Evolutionary conservation across 1,140 invertebrate species (phyloP).

Genomic region (Andricus grossulariae): DNA sequence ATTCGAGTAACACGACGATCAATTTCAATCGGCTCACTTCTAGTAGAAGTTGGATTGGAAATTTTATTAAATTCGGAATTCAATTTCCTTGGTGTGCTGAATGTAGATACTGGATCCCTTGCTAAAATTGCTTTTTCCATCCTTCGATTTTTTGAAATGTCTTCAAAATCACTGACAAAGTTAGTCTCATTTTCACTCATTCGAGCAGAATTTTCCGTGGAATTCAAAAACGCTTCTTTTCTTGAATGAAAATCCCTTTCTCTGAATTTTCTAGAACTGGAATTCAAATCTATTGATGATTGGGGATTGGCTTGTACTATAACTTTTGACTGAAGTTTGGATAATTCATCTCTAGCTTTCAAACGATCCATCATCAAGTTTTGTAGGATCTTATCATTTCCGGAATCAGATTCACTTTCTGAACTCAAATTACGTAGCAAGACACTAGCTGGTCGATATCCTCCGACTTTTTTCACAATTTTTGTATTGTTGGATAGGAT

Average conservation of each 20-base stretch:
- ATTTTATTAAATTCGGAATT: neutral
- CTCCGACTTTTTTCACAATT: conserved; percentile 26
- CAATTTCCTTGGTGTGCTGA: conserved; percentile 3
- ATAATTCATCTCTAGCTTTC: neutral
- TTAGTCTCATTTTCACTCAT: neutral
- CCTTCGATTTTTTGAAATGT: neutral
- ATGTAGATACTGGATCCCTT: neutral
- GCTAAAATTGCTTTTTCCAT: too few species aligned
- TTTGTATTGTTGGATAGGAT: neutral
- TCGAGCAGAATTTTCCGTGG: neutral
- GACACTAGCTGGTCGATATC: conserved; percentile 35
- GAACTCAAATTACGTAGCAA: conserved; percentile 46
- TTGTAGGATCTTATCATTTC: conserved; percentile 34
- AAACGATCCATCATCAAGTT: neutral
- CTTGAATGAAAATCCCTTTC: neutral
- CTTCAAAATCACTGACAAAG: neutral
- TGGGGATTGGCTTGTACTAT: neutral
- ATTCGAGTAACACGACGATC: neutral
- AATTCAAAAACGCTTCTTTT: neutral
- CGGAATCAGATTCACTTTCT: conserved; percentile 48
- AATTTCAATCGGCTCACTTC: neutral
- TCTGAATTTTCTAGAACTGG: neutral
- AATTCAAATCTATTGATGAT: too few species aligned
- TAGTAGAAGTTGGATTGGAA: neutral
- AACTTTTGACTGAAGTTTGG: neutral